These are phyloP conservation scores for Zosterops pallidus DNA, from an alignment of 2,113 vertebrate species.

Conservation along the genomic window DNA sequence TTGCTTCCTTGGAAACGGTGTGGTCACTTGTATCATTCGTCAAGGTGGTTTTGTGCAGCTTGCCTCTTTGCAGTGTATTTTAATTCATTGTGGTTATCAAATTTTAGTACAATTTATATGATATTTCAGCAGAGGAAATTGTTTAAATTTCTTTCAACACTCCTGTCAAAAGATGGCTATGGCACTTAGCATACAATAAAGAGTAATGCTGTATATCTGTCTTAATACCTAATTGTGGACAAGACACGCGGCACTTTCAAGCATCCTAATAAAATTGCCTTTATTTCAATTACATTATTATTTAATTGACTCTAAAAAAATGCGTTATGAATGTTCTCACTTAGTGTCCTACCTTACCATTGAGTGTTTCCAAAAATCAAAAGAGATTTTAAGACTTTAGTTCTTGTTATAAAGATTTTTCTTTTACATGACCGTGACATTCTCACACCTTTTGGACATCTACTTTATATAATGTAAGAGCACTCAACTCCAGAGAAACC, in stretches of 20 bases:
- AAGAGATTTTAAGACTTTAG: not conserved
- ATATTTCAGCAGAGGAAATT: constrained; percentile 6
- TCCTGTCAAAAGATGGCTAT: constrained; percentile 62
- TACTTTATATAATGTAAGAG: not conserved
- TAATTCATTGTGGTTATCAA: constrained; percentile 17
- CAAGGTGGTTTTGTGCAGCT: constrained; percentile 31
- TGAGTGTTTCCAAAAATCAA: not conserved
- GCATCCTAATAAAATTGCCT: constrained; percentile 31
- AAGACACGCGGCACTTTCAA: constrained; percentile 15
- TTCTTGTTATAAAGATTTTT: not conserved
- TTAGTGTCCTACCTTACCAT: not conserved
- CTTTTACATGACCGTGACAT: not conserved
- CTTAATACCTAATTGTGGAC: constrained; percentile 7
- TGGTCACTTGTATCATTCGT: constrained; percentile 18
- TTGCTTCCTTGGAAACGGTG: constrained; percentile 66
- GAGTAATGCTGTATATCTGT: constrained; percentile 59
- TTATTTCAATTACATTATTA: constrained; percentile 6
- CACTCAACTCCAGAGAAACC: not conserved
- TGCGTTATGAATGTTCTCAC: not conserved
- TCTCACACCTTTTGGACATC: not conserved
- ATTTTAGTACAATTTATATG: constrained; percentile 43
- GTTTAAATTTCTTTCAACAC: constrained; percentile 62
- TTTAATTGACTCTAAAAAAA: not conserved
- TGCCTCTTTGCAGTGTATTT: constrained; percentile 54
- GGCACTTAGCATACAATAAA: constrained; percentile 70